A percentile compares a stretch with the other conserved stretches of the same genome.
Evolutionary conservation across 2,113 vertebrate species (phyloP).

Genomic region (Brachionichthys hirsutus): DNA sequence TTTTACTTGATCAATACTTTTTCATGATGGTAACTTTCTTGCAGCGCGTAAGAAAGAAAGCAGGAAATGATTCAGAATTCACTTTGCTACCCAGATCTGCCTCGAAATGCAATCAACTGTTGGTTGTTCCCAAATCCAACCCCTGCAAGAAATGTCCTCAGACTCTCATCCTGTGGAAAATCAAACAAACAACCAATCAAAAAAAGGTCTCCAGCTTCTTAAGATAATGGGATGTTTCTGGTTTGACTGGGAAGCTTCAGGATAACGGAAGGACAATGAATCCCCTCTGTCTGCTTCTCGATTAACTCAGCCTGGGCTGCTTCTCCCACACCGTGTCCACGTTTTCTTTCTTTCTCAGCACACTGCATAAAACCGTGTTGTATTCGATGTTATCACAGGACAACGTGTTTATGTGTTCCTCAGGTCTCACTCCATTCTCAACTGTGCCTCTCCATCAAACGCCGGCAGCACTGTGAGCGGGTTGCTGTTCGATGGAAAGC

Average conservation of each 20-base stretch:
- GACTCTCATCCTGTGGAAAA: too few species aligned
- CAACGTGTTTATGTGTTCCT: conserved; percentile 32
- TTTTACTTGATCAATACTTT: too few species aligned
- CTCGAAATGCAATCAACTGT: too few species aligned
- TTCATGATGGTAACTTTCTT: too few species aligned
- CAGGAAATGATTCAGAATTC: too few species aligned
- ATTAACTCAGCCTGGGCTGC: neutral
- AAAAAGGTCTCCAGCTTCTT: too few species aligned
- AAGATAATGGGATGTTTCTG: neutral
- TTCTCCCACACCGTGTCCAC: neutral
- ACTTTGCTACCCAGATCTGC: too few species aligned
- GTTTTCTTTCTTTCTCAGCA: neutral
- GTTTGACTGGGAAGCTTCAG: conserved; percentile 3
- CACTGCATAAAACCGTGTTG: neutral
- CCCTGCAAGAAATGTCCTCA: too few species aligned
- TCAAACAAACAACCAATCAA: too few species aligned
- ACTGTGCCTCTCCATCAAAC: conserved; percentile 73
- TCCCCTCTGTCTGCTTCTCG: conserved; percentile 1
- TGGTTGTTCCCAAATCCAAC: too few species aligned
- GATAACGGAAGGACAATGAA: neutral
- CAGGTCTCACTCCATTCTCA: conserved; percentile 92
- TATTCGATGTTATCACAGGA: neutral
- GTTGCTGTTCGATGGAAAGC: conserved; percentile 78
- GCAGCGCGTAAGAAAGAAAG: too few species aligned
- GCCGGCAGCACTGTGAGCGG: conserved; percentile 69